Percentiles rank a stretch among this genome's conserved stretches.
Conservation (phyloP, 2,797 vertebrate species). For the Dallia pectoralis region DNA sequence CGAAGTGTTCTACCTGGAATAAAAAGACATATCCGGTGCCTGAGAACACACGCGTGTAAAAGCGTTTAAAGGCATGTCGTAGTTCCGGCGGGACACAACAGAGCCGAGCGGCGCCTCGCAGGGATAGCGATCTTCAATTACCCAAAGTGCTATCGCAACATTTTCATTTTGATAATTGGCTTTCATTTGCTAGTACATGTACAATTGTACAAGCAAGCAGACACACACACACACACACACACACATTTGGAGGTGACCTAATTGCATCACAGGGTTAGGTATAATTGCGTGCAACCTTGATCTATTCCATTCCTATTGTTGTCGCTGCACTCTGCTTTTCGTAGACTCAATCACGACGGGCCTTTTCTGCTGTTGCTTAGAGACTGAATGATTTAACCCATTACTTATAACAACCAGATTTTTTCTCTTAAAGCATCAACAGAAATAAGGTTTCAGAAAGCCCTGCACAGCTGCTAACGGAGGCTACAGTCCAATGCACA, state of each 20-base stretch:
- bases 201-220: conserved; percentile 13
- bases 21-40: too few relatives aligned
- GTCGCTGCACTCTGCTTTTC: conserved; percentile 50
- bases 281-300: conserved; percentile 73
- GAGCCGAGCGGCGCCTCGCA: conserved; percentile 8
- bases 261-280: conserved; percentile 65
- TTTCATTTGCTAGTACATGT: background rate
- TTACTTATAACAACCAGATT: conserved; percentile 2
- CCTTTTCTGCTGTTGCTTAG: conserved; percentile 26
- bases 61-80: background rate
- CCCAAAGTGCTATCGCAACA: background rate
- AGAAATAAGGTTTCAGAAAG: background rate
- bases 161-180: conserved; percentile 23
- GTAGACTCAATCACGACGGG: conserved; percentile 43
- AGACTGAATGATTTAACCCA: conserved; percentile 23
- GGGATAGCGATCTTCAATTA: conserved; percentile 24
- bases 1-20: too few relatives aligned
- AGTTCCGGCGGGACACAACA: background rate
- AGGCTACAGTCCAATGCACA: background rate
- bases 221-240: conserved; percentile 3
- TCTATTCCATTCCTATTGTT: conserved; percentile 62
- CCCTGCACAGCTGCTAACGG: background rate
- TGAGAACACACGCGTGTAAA: too few relatives aligned
- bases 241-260: conserved; percentile 65
- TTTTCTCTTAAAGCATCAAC: conserved; percentile 1